phyloP scores from a whole-genome alignment of 2,113 vertebrate species.

The Tachysurus fulvidraco region DNA sequence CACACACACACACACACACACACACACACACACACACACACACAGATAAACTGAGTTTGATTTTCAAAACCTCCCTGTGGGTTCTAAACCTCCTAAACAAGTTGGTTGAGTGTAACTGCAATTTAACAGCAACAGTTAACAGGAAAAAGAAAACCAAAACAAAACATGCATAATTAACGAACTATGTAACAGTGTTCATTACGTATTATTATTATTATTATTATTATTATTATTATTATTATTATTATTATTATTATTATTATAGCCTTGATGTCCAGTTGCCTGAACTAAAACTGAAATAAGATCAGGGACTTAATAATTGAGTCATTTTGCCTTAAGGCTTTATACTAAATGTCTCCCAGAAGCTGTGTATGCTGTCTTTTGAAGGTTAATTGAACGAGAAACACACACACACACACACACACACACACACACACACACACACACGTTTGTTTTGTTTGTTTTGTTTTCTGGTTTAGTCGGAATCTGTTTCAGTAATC shows the following conservation, averaged over 20 bases:
- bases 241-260: not conserved
- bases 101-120: not conserved
- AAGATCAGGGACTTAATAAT: not conserved
- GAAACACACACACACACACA: not conserved
- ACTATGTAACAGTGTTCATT: too few relatives aligned
- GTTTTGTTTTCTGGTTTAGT: not conserved
- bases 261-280: not conserved
- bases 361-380: not conserved
- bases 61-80: not conserved
- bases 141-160: too few relatives aligned
- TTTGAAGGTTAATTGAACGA: not conserved
- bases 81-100: not conserved
- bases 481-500: not conserved
- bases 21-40: constrained; percentile 9
- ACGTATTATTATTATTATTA: not conserved
- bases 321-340: not conserved
- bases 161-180: not conserved
- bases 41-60: not conserved
- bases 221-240: not conserved
- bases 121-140: not conserved
- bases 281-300: not conserved
- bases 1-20: not conserved
- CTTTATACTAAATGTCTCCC: not conserved
- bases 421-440: not conserved
- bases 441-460: not conserved